Conservation (phyloP, 1,140 invertebrate species). For the Drosophila insularis region DNA sequence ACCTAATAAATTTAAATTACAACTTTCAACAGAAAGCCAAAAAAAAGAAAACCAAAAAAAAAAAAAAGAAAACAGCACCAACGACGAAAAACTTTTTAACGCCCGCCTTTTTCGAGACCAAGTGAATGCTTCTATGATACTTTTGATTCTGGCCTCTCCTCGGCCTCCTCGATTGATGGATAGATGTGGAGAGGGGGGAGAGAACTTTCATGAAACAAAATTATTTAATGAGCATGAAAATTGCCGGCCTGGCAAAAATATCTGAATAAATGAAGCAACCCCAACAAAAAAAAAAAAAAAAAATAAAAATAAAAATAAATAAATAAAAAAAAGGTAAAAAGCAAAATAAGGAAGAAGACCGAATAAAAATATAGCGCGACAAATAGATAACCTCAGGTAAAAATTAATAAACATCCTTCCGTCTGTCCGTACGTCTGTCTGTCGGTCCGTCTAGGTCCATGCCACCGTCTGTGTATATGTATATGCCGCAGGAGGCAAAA, state of each 20-base stretch:
- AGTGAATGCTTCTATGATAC: conserved; percentile 42
- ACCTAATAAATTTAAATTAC: conserved; percentile 80
- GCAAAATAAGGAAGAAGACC: conserved; percentile 47
- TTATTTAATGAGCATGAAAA: conserved; percentile 81
- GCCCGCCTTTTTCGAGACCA: conserved; percentile 39
- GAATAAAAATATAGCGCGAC: conserved; percentile 65
- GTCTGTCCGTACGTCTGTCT: conserved; percentile 25
- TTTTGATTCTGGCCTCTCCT: conserved; percentile 21
- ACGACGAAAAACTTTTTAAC: conserved; percentile 61
- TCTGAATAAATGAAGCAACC: conserved; percentile 32
- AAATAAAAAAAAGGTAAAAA: conserved; percentile 27
- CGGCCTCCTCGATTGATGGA: background rate
- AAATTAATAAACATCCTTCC: conserved; percentile 74
- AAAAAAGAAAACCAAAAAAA: background rate
- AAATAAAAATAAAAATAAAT: conserved; percentile 4
- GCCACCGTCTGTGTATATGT: background rate
- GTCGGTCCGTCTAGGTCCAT: conserved; percentile 8
- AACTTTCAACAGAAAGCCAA: conserved; percentile 64
- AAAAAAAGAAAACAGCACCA: conserved; percentile 43
- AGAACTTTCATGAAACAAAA: conserved; percentile 68
- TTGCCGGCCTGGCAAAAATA: conserved; percentile 46
- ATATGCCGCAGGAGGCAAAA: conserved; percentile 48
- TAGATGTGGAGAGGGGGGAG: background rate
- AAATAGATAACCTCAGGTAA: conserved; percentile 81
- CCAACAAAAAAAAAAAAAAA: conserved; percentile 1